Evolutionary conservation across 2,888 invertebrate species (phyloP), one percentile per base, ranked within the genome.

Genomic region (Opisthograptis luteolata): DNA sequence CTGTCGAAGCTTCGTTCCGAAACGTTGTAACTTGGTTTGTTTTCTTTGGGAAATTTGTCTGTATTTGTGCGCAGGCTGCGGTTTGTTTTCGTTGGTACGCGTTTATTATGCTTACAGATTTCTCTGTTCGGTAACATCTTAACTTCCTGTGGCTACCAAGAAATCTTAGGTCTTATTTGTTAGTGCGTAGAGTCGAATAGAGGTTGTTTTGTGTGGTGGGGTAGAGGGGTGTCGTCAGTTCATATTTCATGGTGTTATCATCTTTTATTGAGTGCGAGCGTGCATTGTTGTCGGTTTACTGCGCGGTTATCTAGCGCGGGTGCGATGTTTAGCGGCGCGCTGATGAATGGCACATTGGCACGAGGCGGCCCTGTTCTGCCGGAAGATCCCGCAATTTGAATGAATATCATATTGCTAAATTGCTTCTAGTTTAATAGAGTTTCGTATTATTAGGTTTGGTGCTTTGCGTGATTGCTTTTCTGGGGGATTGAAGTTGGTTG

Each of bases 161-260:
- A 63, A 66, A 68, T 10, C 17, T 58, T 58, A 15, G 30, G 28
- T 67, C 61, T 62, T 81, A 70, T 55, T 8, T 0, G 7, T 1
- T 20, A 4, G 0, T 0, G 0, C 1, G 22, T 66, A 79, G 51
- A 58, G 70, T 67, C 30, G 42, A 64, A 9, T 60, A 62, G 75
- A 1, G 30, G 8, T 59, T 62, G 46, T 42, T 17, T 17, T 36
- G 55, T 58, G 68, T 35, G 62, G 30, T 55, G 49, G 60, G 46
- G 68, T 62, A 64, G 80, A 81, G 83, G 86, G 86, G 86, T 84
- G 77, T 81, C 76, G 75, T 73, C 80, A 85, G 88, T 89, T 88
- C 89, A 89, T 89, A 90, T 88, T 90, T 90, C 88, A 89, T 85
- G 66, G 81, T 84, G 89, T 88, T 90, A 90, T 90, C 89, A 89